These are phyloP conservation scores for Morpho deidamia DNA, from an alignment of 2,888 invertebrate species.

Conservation along the genomic window DNA sequence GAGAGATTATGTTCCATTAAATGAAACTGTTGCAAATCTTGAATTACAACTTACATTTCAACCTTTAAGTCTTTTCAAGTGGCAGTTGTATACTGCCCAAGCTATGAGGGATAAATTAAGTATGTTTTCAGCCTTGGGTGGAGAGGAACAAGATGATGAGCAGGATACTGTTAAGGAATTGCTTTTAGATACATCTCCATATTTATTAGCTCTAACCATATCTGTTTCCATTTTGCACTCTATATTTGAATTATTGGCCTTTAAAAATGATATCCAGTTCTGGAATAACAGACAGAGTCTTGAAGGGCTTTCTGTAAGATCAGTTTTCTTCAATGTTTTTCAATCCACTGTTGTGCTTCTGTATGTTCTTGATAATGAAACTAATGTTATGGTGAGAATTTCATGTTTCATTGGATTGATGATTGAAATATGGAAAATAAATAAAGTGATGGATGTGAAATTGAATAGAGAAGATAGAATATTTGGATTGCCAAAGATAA, in stretches of 20 bases:
- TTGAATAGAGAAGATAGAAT: slow-evolving; percentile 85
- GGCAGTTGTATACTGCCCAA: slow-evolving; percentile 99
- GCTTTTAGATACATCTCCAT: slow-evolving; percentile 97
- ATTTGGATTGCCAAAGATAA: slow-evolving; percentile 89
- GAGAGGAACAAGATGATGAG: slow-evolving; percentile 90
- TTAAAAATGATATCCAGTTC: slow-evolving; percentile 99
- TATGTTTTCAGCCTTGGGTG: slow-evolving; percentile 79
- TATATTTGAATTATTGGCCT: slow-evolving; percentile 98
- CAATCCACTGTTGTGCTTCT: slow-evolving; percentile 96
- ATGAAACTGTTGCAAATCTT: slow-evolving; percentile 87
- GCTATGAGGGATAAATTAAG: slow-evolving; percentile 94
- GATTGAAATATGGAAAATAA: slow-evolving; percentile 99
- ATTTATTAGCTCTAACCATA: slow-evolving; percentile 93
- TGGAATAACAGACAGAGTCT: slow-evolving; percentile 98
- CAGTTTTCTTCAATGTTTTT: slow-evolving; percentile 99
- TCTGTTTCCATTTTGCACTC: slow-evolving; percentile 96
- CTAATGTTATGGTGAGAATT: slow-evolving; percentile 96
- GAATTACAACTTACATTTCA: slow-evolving; percentile 87
- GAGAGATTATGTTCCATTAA: slow-evolving; percentile 94
- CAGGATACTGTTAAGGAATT: slow-evolving; percentile 96
- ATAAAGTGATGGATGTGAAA: slow-evolving; percentile 92
- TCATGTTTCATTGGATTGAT: slow-evolving; percentile 96
- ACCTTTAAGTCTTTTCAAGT: slow-evolving; percentile 96
- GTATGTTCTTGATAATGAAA: slow-evolving; percentile 99
- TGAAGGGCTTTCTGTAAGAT: slow-evolving; percentile 97